Conservation (phyloP, 2,797 vertebrate species). For the Nannoperca australis region DNA sequence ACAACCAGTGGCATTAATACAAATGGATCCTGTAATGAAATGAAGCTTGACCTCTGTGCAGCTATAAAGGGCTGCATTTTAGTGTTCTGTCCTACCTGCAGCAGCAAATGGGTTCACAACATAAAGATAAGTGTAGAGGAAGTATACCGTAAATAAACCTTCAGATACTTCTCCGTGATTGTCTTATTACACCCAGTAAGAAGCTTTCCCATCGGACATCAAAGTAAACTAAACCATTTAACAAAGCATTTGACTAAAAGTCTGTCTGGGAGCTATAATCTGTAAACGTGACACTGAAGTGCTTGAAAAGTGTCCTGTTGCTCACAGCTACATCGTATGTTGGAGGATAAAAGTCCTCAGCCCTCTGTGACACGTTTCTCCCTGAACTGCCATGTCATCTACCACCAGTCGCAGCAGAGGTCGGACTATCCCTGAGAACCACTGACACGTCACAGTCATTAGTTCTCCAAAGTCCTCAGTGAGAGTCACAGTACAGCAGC, state of each 20-base stretch:
- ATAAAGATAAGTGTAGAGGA: not conserved
- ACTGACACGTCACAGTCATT: not conserved
- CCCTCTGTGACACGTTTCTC: conserved; percentile 12
- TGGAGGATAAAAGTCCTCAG: conserved; percentile 37
- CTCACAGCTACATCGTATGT: not conserved
- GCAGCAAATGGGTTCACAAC: conserved; percentile 7
- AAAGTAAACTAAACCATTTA: not conserved
- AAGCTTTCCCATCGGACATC: not conserved
- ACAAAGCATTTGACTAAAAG: conserved; percentile 9
- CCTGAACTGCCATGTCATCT: conserved; percentile 17
- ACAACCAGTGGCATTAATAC: conserved; percentile 17
- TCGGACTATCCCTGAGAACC: conserved; percentile 35
- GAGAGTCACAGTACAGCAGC: not conserved
- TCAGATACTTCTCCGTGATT: conserved; percentile 24
- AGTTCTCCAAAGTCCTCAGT: conserved; percentile 37
- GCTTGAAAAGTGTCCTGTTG: not conserved
- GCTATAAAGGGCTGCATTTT: not conserved
- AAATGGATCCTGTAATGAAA: not conserved
- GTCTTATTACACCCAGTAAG: conserved; percentile 11
- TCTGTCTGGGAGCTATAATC: conserved; percentile 9
- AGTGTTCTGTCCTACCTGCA: not conserved
- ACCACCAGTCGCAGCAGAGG: conserved; percentile 29
- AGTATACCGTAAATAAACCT: not conserved
- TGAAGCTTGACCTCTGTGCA: not conserved
- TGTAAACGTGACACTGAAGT: conserved; percentile 46